Conservation (phyloP, 2,113 vertebrate genomes). For the Phycodurus eques region DNA sequence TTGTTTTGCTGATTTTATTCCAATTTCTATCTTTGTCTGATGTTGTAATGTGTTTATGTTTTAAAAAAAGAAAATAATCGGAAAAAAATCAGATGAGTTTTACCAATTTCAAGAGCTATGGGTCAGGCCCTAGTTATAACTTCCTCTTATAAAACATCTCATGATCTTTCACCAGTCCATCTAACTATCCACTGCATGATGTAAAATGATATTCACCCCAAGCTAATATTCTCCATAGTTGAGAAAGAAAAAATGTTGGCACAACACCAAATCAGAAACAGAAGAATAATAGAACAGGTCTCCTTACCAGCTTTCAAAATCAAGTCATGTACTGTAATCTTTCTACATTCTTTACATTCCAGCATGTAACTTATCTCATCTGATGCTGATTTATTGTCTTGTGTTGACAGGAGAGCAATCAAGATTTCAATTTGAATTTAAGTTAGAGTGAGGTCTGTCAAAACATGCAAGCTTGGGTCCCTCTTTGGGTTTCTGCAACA, state of each 20-base stretch:
- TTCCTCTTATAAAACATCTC: not conserved
- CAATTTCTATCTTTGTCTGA: too few relatives aligned
- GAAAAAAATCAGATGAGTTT: too few relatives aligned
- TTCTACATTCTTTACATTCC: constrained; percentile 24
- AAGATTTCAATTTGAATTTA: constrained; percentile 16
- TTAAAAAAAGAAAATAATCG: too few relatives aligned
- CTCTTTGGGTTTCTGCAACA: constrained; percentile 19
- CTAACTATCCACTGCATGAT: not conserved
- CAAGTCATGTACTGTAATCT: constrained; percentile 26
- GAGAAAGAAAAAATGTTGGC: constrained; percentile 29
- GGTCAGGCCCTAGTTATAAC: not conserved
- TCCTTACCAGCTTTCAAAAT: constrained; percentile 35
- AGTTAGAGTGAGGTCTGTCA: constrained; percentile 12
- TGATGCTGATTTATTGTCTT: constrained; percentile 27
- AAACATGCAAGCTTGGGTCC: too few relatives aligned
- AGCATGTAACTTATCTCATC: constrained; percentile 41
- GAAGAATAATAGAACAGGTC: constrained; percentile 39
- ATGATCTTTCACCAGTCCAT: too few relatives aligned
- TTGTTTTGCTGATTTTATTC: too few relatives aligned
- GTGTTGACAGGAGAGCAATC: constrained; percentile 24
- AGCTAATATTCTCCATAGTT: not conserved
- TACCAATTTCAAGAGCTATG: too few relatives aligned
- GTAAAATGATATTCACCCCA: not conserved
- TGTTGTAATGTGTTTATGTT: too few relatives aligned
- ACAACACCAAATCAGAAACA: constrained; percentile 34